These are phyloP conservation scores for Eremobia ochroleuca DNA, from an alignment of 2,888 invertebrate species.

Conservation along the genomic window DNA sequence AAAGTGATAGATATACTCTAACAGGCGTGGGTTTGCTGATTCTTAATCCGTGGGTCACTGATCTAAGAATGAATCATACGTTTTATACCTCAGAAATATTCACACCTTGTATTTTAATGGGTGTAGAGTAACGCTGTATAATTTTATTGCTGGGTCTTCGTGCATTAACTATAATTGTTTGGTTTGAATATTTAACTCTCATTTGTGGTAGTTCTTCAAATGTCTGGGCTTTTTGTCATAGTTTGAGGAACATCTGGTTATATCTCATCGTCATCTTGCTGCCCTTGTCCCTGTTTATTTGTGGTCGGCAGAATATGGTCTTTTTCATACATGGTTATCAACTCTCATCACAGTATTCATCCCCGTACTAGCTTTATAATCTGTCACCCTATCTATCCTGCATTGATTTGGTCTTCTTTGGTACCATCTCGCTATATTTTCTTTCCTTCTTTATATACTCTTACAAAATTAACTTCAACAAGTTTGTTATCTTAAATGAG, in stretches of 20 bases:
- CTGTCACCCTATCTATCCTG: not conserved
- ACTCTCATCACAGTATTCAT: not conserved
- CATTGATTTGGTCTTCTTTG: not conserved
- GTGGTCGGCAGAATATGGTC: no score
- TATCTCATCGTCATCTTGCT: not conserved
- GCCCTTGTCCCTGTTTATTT: not conserved
- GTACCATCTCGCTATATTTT: no score
- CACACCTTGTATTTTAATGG: slow-evolving; percentile 49
- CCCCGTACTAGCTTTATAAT: not conserved
- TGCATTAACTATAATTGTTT: slow-evolving; percentile 39
- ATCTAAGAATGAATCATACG: slow-evolving; percentile 61
- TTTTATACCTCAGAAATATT: slow-evolving; percentile 44
- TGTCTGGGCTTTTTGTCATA: not conserved
- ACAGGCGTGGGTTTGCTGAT: slow-evolving; percentile 59
- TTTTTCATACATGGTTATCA: not conserved
- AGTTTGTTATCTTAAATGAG: slow-evolving; percentile 6
- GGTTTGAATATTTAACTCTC: slow-evolving; percentile 23
- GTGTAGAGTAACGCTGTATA: slow-evolving; percentile 34
- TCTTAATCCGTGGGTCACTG: slow-evolving; percentile 61
- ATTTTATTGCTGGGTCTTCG: slow-evolving; percentile 38
- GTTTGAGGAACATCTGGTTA: not conserved
- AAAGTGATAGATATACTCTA: slow-evolving; percentile 48
- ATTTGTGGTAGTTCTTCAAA: not conserved
- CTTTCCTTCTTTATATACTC: not conserved
- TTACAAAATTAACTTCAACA: not conserved